These are phyloP conservation scores for Drosophila yakuba DNA, from an alignment of 1,140 invertebrate genomes.

Conservation along the genomic window DNA sequence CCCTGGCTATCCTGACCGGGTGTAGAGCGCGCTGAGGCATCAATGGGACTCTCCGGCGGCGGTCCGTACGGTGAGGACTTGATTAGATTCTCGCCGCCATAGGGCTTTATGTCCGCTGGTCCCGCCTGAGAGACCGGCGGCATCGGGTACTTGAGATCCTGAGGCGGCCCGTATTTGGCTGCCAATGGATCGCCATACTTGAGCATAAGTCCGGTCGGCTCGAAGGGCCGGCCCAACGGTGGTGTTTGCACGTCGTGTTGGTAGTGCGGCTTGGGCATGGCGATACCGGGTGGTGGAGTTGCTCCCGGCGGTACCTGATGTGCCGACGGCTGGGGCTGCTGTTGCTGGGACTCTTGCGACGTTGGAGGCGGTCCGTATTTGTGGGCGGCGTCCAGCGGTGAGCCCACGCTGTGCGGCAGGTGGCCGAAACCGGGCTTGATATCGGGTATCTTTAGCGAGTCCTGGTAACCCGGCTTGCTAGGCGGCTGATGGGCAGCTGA, in stretches of 20 bases:
- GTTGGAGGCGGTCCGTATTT: conserved; percentile 52
- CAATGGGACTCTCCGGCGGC: conserved; percentile 80
- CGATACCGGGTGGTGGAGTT: conserved; percentile 71
- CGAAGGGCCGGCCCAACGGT: conserved; percentile 75
- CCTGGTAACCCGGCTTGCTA: conserved; percentile 61
- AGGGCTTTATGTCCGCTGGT: conserved; percentile 51
- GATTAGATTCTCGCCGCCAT: conserved; percentile 82
- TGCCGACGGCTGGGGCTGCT: conserved; percentile 39
- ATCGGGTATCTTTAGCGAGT: conserved; percentile 77
- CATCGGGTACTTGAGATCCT: conserved; percentile 84
- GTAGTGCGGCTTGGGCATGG: conserved; percentile 83
- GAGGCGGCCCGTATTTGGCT: conserved; percentile 73
- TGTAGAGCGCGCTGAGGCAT: conserved; percentile 79
- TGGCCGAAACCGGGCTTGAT: conserved; percentile 73
- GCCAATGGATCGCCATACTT: conserved; percentile 82
- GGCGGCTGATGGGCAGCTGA: conserved; percentile 43
- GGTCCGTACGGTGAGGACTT: conserved; percentile 76
- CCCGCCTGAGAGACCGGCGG: conserved; percentile 61
- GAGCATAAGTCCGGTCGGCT: conserved; percentile 78
- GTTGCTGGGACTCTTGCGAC: conserved; percentile 43
- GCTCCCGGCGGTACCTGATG: conserved; percentile 72
- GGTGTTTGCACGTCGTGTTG: conserved; percentile 81
- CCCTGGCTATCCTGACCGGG: conserved; percentile 84
- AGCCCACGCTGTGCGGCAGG: conserved; percentile 61
- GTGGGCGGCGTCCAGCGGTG: conserved; percentile 45